Evolutionary conservation across 2,113 vertebrate genomes (phyloP).

Genomic region (Pelecanus crispus): DNA sequence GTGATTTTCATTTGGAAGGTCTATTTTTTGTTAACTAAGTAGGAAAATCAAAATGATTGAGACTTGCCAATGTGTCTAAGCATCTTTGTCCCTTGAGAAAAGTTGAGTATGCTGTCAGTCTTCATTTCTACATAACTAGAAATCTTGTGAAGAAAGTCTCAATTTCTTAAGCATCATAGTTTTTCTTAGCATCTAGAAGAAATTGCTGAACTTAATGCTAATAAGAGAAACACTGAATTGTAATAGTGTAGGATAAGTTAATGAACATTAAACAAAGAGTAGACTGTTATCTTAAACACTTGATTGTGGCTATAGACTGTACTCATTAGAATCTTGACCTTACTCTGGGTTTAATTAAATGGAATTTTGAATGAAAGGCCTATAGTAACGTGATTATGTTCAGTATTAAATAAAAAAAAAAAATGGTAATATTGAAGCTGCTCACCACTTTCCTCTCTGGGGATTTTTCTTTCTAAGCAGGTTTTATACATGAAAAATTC

Average conservation of each 20-base stretch:
- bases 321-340: background rate
- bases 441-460: background rate
- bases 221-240: background rate
- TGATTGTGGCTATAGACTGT: background rate
- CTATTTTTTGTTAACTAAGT: background rate
- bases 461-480: background rate
- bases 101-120: background rate
- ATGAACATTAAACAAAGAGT: background rate
- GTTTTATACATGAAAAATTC: background rate
- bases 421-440: background rate
- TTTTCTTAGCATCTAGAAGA: background rate
- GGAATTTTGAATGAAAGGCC: background rate
- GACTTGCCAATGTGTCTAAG: background rate
- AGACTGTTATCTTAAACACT: background rate
- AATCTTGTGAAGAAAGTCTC: background rate
- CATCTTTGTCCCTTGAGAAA: background rate
- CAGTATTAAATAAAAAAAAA: constrained; percentile 17
- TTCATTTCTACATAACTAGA: background rate
- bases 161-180: background rate
- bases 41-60: background rate
- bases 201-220: background rate
- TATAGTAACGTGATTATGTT: background rate
- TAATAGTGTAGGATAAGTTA: background rate
- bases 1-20: constrained; percentile 31
- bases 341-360: constrained; percentile 20